These are phyloP conservation scores for Sabatieria punctata DNA, from an alignment of 2,888 invertebrate genomes.

Conservation along the genomic window DNA sequence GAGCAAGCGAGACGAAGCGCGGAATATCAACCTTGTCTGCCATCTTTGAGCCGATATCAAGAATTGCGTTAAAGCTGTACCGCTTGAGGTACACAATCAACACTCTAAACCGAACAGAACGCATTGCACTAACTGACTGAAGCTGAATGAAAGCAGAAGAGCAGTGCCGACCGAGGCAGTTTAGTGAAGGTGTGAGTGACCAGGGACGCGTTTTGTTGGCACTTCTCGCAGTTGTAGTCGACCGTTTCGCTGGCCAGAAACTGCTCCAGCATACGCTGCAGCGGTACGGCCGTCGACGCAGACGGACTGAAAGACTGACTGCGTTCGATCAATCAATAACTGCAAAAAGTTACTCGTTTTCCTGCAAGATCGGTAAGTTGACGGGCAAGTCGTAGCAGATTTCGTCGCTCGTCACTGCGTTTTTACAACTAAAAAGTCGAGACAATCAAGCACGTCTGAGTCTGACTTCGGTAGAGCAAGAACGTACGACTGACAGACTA, in stretches of 20 bases:
- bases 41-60: background rate
- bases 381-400: slow-evolving; percentile 29
- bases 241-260: slow-evolving; percentile 26
- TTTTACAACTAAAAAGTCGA: slow-evolving; percentile 19
- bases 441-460: background rate
- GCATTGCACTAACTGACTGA: too few species aligned
- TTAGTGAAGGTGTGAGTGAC: slow-evolving; percentile 24
- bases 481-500: slow-evolving; percentile 24
- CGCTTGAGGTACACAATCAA: slow-evolving; percentile 30
- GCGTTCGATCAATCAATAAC: background rate
- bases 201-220: slow-evolving; percentile 21
- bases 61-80: slow-evolving; percentile 19
- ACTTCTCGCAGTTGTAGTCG: slow-evolving; percentile 29
- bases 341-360: background rate
- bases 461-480: background rate
- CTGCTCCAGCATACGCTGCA: slow-evolving; percentile 26
- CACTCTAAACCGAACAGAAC: slow-evolving; percentile 20
- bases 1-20: background rate
- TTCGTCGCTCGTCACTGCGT: slow-evolving; percentile 24
- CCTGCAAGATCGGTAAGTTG: slow-evolving; percentile 28
- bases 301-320: too few species aligned
- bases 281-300: too few species aligned
- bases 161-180: slow-evolving; percentile 23
- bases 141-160: too few species aligned
- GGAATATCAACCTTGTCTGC: background rate